Evolutionary conservation across 2,888 invertebrate genomes (phyloP).

Genomic region (Himalopsyche tibetana): DNA sequence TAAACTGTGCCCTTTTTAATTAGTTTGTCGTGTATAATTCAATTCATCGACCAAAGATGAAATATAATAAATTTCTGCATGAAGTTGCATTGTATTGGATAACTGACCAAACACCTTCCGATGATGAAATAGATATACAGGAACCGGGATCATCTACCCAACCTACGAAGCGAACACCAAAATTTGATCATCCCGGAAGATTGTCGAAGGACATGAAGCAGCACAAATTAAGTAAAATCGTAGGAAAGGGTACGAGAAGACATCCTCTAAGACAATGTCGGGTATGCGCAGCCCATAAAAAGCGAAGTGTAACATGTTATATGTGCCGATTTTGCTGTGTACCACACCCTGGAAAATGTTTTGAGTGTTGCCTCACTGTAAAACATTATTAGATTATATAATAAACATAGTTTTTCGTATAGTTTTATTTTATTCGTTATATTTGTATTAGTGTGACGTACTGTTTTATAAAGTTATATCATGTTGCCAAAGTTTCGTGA

Average conservation of each 20-base stretch:
- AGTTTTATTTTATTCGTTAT: too few species aligned
- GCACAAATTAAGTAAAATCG: conserved; percentile 54
- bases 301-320: conserved; percentile 56
- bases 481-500: too few species aligned
- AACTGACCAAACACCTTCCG: neutral
- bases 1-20: too few species aligned
- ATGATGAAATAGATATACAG: neutral
- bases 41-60: too few species aligned
- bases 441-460: too few species aligned
- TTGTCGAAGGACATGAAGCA: conserved; percentile 59
- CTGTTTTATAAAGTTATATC: too few species aligned
- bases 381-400: conserved; percentile 38
- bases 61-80: too few species aligned
- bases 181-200: conserved; percentile 57
- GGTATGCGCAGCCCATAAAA: conserved; percentile 53
- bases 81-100: neutral
- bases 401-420: conserved; percentile 35
- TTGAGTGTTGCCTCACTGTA: conserved; percentile 47
- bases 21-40: too few species aligned
- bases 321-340: conserved; percentile 52
- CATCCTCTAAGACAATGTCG: conserved; percentile 58
- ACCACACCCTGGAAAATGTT: conserved; percentile 51
- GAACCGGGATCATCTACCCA: conserved; percentile 28
- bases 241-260: conserved; percentile 56
- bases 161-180: conserved; percentile 43